These are phyloP conservation scores for Stegophylla sp. DNA, from an alignment of 2,888 invertebrate genomes.

Conservation along the genomic window DNA sequence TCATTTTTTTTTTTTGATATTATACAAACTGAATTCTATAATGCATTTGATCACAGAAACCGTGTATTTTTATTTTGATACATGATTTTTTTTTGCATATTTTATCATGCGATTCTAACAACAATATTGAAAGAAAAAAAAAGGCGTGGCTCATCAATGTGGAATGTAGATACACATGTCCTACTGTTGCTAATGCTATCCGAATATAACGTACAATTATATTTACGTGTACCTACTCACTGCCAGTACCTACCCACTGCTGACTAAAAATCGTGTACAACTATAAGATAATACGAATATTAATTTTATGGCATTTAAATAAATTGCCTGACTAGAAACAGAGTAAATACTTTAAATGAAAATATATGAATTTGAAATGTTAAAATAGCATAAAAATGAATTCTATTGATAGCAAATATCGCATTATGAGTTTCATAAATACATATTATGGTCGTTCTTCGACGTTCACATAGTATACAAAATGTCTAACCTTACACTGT, in stretches of 20 bases:
- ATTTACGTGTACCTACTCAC: conserved; percentile 13
- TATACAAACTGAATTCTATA: conserved; percentile 10
- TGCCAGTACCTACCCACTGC: neutral
- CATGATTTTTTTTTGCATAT: conserved; percentile 32
- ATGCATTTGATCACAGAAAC: conserved; percentile 15
- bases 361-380: neutral
- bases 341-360: neutral
- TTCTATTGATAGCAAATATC: too few relatives aligned
- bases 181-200: conserved; percentile 9
- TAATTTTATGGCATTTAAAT: neutral
- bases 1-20: neutral
- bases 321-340: neutral
- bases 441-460: too few relatives aligned
- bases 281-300: neutral
- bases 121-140: conserved; percentile 32
- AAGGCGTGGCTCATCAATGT: conserved; percentile 36
- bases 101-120: conserved; percentile 44
- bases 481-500: too few relatives aligned
- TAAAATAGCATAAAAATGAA: too few relatives aligned
- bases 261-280: neutral
- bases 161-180: conserved; percentile 17
- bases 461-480: too few relatives aligned
- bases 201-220: conserved; percentile 2
- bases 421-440: too few relatives aligned
- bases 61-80: conserved; percentile 22